Evolutionary conservation across 2,888 invertebrate species (phyloP).

Genomic region (Dendrolimus houi): DNA sequence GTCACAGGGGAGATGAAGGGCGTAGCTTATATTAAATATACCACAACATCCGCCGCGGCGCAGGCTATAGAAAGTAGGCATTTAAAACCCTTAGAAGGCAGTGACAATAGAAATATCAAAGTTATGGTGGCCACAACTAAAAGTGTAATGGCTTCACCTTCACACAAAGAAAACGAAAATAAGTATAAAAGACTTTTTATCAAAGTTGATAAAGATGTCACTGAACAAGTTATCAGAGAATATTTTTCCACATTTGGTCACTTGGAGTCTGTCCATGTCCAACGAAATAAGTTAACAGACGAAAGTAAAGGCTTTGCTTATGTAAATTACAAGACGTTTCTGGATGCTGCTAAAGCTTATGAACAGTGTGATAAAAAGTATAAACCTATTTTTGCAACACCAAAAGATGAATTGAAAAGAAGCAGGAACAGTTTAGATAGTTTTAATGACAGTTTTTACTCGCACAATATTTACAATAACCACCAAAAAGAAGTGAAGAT

Average conservation of each 20-base stretch:
- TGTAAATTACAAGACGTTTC: slow-evolving; percentile 87
- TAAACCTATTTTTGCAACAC: slow-evolving; percentile 94
- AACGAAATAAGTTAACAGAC: slow-evolving; percentile 86
- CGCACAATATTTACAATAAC: slow-evolving; percentile 21
- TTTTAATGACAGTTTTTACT: slow-evolving; percentile 19
- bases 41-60: slow-evolving; percentile 94
- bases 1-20: slow-evolving; percentile 91
- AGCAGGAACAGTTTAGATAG: slow-evolving; percentile 40
- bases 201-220: slow-evolving; percentile 86
- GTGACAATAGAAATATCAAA: slow-evolving; percentile 86
- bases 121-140: slow-evolving; percentile 88
- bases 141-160: slow-evolving; percentile 12
- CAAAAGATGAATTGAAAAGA: slow-evolving; percentile 76
- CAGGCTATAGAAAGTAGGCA: slow-evolving; percentile 92
- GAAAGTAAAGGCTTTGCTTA: slow-evolving; percentile 93
- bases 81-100: slow-evolving; percentile 80
- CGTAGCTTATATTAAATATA: slow-evolving; percentile 92
- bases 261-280: slow-evolving; percentile 86
- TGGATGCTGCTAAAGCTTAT: slow-evolving; percentile 90
- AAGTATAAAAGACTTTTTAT: slow-evolving; percentile 87
- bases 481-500: slow-evolving; percentile 16
- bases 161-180: slow-evolving; percentile 27
- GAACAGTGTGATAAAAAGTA: slow-evolving; percentile 92
- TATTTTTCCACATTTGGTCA: slow-evolving; percentile 93
- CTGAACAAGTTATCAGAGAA: slow-evolving; percentile 83